Base-by-base conservation (phyloP, 2,888 invertebrate species). In the Syrphus vitripennis region DNA sequence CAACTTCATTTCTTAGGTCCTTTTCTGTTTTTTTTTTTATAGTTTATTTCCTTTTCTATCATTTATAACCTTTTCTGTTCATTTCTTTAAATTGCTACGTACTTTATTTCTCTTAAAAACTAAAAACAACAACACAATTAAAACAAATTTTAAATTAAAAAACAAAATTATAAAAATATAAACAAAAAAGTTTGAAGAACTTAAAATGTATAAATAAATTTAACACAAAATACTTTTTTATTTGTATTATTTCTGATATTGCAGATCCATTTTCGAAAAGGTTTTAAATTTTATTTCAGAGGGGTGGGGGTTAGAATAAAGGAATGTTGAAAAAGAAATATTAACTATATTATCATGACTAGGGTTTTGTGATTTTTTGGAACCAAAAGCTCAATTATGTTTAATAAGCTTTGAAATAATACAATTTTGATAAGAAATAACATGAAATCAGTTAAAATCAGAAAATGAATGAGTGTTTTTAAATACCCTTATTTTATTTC, bases 71-170 rank as follows among this genome's bases (percentile, higher is more conserved):
- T 50, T 71, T 79, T 75, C 78, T 45, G 75, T 80, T 75, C 74
- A 42, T 69, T 75, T 75, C 7, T 6, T 24, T 24, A 74, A 76
- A 83, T 78, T 78, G 69, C 1, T 59, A 10, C 45, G 21, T 57
- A 74, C 34, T 59, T 67, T 21, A 37, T 19, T 69, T 67, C 59
- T 53, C 79, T 78, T 83, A 79, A 75, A 72, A 71, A 83, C 71
- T 87, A 83, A 87, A 87, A 87, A 78, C 86, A 86, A 86, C 86
- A 86, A 86, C 82, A 78, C 70, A 84, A 59, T 70, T 71, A 82
- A 87, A 79, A 80, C 72, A 79, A 81, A 53, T 72, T 67, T 50
- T 67, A 50, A 77, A 50, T 50, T 10, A 37, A 71, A n/a, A 31
- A 71, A 78, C 12, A 29, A 21, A 63, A 55, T 48, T 21, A 67